Conservation (phyloP, 2,888 invertebrate species). For the Panopea generosa region DNA sequence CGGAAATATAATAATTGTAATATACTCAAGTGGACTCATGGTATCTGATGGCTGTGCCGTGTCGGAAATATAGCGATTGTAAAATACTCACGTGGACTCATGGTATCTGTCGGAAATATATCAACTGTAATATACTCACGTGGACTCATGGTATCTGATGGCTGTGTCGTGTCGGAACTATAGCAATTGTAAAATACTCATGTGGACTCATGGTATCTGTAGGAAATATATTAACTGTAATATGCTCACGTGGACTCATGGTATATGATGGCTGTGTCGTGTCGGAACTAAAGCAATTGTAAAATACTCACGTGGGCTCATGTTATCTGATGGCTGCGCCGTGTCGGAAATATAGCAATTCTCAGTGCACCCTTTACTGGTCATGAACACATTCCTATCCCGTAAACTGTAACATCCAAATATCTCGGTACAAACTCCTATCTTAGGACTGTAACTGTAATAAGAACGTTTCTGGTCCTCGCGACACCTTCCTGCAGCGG, state of each 20-base stretch:
- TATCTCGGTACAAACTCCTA: constrained; percentile 42
- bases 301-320: constrained; percentile 10
- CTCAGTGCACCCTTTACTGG: constrained; percentile 16
- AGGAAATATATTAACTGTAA: no score
- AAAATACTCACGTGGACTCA: no score
- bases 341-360: constrained; percentile 33
- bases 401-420: constrained; percentile 40
- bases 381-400: constrained; percentile 42
- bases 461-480: constrained; percentile 32
- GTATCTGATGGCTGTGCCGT: constrained; percentile 5
- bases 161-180: no score
- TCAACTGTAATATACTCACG: no score
- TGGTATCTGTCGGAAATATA: no score
- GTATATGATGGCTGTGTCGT: no score
- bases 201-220: no score
- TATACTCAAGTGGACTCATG: constrained; percentile 6
- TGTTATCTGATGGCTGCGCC: constrained; percentile 2
- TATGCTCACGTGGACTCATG: no score
- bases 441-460: constrained; percentile 48
- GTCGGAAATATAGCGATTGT: constrained; percentile 33
- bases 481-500: constrained; percentile 36
- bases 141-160: no score
- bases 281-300: no score
- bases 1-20: no score
- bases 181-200: no score